A percentile compares a stretch with the other conserved stretches of the same genome.
Evolutionary conservation across 2,113 vertebrate genomes (phyloP).

Genomic region (Triplophysa rosa): DNA sequence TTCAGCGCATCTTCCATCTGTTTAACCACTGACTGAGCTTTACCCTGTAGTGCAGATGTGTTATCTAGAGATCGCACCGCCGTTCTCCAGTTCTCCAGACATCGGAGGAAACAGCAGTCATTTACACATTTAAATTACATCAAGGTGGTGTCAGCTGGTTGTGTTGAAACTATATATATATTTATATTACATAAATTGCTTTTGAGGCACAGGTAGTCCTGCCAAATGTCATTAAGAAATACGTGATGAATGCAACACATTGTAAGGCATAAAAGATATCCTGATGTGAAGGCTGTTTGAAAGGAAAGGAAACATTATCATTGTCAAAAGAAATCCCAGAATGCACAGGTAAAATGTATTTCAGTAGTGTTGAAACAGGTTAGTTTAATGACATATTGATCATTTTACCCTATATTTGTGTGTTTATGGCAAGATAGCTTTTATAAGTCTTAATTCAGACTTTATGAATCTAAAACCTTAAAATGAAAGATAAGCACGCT

Average conservation of each 20-base stretch:
- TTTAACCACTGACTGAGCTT: neutral
- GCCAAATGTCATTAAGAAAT: no score
- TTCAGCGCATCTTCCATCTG: neutral
- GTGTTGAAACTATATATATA: neutral
- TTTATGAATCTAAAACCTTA: no score
- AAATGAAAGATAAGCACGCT: no score
- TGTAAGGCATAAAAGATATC: no score
- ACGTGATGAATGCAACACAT: no score
- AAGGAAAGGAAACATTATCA: neutral
- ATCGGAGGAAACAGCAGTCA: neutral
- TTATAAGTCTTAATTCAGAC: no score
- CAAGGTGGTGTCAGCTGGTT: neutral
- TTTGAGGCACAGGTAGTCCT: neutral
- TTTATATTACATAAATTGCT: neutral
- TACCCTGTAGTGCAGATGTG: neutral
- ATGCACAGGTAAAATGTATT: neutral
- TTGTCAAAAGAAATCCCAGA: neutral
- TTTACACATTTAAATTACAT: slow-evolving; percentile 25
- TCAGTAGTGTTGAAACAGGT: no score
- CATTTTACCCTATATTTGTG: no score
- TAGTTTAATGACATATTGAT: no score
- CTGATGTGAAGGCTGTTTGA: no score
- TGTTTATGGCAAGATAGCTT: no score
- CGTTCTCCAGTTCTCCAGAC: slow-evolving; percentile 19
- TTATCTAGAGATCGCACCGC: neutral